Base-by-base conservation (phyloP, 92 coral and sea anemone species). In the Montipora capitata region DNA sequence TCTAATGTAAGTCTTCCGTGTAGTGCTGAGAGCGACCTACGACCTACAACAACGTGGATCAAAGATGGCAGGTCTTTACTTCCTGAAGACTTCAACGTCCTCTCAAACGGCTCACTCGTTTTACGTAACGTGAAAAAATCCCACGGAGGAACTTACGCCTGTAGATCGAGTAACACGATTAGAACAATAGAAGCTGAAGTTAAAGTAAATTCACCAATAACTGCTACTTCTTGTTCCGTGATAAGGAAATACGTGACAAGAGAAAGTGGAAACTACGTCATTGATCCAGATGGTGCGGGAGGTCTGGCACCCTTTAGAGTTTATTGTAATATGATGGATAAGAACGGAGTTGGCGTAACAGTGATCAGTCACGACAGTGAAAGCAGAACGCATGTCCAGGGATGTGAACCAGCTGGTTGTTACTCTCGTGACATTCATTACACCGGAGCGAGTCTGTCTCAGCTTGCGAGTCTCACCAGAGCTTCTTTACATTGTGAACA, bases 351-450 rank as follows among this genome's bases (percentile, higher is more conserved):
- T n/a, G 93, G 93, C 65, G 93, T 89, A 87, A 88, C 95, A 59
- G 89, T 82, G 57, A 74, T 92, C 64, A 81, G 95, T 76, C 95
- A 92, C 82, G 87, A 92, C 71, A 83, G 95, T 59, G 95, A 88
- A 67, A 56, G 72, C 20, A 88, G 92, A 45, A 91, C 85, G 38
- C 65, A 7, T 4, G 91, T 91, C 27, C 38, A 87, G 14, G 94
- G 94, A 20, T 85, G 9, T 79, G 42, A 52, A 17, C 0, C 5
- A 3, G 17, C 10, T n/a, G 82, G 82, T 2, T 7, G 61, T 61
- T 87, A 78, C 68, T 69, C 77, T 14, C 77, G 89, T 16, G 68
- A 77, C 82, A 58, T 89, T 76, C 61, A 68, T 42, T 91, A 91
- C 74, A 39, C 48, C 0, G 90, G 94, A 81, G 87, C 85, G 45